Base-by-base conservation (phyloP, 2,888 invertebrate genomes). In the Noctua janthe region DNA sequence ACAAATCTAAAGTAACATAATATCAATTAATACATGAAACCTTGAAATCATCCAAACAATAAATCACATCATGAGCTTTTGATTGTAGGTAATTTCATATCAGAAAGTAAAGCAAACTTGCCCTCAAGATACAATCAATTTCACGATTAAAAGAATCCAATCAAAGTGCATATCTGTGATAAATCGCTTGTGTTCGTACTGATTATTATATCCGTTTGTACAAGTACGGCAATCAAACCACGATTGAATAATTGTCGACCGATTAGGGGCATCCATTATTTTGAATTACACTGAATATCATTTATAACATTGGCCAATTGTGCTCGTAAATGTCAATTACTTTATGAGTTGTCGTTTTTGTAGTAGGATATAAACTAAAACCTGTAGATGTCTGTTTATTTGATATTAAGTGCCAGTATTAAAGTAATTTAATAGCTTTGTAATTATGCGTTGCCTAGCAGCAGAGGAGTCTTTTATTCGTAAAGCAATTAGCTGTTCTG, bases 231-330 rank as follows among this genome's bases (percentile, higher is more conserved):
- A 78, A 70, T 81, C 76, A 78, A 75, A 66, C 79, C 69, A 20
- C 75, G 76, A 86, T 80, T 88, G 84, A 87, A 88, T 88, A 87
- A 87, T 82, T 84, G 75, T 76, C 23, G 59, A 67, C 66, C 67
- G 74, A 82, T 88, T 82, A 82, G 79, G 64, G 47, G 13, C 83
- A 83, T 88, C 80, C 71, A 81, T 87, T 78, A 71, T 73, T 80
- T 82, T 80, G 64, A 75, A 81, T 80, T 81, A 82, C 73, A 59
- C 64, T 71, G 56, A 74, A 83, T 67, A 81, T 76, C 71, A 81
- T 79, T 86, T 72, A 74, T 82, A 66, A 76, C 11, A 67, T 85
- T 74, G 74, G 71, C 70, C 78, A 86, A 83, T 86, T 74, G 72
- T 59, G 23, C 74, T 83, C 71, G 72, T 88, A 74, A 83, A 88